Percentiles rank a stretch among this genome's conserved stretches.
phyloP scores from a whole-genome alignment of 2,797 vertebrate genomes.

The Carduelis carduelis region DNA sequence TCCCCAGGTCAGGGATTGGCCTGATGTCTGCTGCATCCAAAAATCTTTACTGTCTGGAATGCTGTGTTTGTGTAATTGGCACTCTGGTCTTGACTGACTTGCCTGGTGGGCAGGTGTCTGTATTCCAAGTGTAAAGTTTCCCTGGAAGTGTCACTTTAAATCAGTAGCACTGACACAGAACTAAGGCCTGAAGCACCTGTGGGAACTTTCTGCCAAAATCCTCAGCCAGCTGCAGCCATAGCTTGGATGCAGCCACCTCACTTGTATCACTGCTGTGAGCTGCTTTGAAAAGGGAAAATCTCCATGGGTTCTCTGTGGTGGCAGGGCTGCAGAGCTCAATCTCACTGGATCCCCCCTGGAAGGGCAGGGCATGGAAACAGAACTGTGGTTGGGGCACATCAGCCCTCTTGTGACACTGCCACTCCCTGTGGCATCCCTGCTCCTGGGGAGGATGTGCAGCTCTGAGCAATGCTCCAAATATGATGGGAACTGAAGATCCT shows the following conservation, averaged over 20 bases:
- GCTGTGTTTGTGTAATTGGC: neutral
- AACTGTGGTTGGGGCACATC: neutral
- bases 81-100: neutral
- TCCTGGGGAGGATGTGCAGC: neutral
- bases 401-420: neutral
- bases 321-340: neutral
- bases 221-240: neutral
- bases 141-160: neutral
- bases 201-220: neutral
- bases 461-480: neutral
- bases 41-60: neutral
- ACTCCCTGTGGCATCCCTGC: neutral
- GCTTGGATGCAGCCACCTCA: neutral
- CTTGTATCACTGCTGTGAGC: neutral
- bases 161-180: neutral
- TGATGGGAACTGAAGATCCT: neutral
- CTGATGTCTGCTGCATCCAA: neutral
- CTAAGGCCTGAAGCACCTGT: neutral
- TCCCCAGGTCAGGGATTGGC: neutral
- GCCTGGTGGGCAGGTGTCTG: neutral
- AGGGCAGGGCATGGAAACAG: neutral
- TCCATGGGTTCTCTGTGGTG: fast-evolving
- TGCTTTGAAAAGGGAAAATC: neutral
- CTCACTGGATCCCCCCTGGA: neutral
- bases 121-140: neutral